Base-by-base conservation (phyloP, 2,797 vertebrate genomes). In the Triplophysa yarkandensis region DNA sequence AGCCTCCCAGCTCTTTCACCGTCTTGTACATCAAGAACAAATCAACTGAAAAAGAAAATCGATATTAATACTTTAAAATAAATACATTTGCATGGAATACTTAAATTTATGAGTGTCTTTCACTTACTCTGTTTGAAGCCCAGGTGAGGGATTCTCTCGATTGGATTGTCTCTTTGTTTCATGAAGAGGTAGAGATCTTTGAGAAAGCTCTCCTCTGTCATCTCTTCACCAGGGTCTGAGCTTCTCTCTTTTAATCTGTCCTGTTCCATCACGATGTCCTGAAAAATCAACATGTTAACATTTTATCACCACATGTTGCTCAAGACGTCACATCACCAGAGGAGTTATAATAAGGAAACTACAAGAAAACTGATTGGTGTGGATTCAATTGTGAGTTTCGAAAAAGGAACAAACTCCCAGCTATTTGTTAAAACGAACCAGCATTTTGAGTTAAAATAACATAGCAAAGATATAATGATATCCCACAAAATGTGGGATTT, bases 61-160 rank as follows among this genome's bases (percentile, higher is more conserved):
- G 3, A n/a, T 10, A 3, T 44, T 23, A 57, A 44, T 43, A n/a
- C n/a, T 25, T 6, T 46, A 9, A 43, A 54, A 44, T 32, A 0
- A 30, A 32, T n/a, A n/a, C 39, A 30, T 55, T 6, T 14, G 30
- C 52, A 57, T 55, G 0, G 14, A 36, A 44, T 6, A n/a, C n/a
- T n/a, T n/a, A n/a, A n/a, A n/a, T 23, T 6, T 13, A 14, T 5
- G 17, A 17, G 17, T 36, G 36, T 39, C 5, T 48, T 43, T 27
- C n/a, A 79, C 74, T 61, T 84, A 93, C 92, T 90, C 85, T 93
- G 92, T 83, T 92, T 93, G 81, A 93, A 93, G 73, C 92, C 92
- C 48, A 93, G 88, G 52, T 93, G 90, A 36, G 92, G 92, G 68
- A 93, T 91, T 62, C 91, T 89, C 80, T 93, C 92, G 9, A 93